A percentile compares a stretch with the other conserved stretches of the same genome.
Conservation (phyloP, 2,888 invertebrate species). For the Pantelozetes paolii region DNA sequence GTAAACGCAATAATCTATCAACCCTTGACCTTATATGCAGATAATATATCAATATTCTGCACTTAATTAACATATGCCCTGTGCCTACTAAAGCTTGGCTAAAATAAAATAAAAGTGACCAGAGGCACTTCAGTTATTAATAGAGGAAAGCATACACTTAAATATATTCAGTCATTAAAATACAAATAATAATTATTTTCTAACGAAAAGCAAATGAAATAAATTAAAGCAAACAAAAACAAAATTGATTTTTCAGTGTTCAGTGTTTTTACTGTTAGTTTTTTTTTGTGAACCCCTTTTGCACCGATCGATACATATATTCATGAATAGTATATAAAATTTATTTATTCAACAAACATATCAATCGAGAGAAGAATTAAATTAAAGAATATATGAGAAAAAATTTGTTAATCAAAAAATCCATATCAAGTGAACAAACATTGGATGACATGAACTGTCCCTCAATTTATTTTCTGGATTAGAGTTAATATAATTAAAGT, state of each 20-base stretch:
- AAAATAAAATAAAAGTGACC: no score
- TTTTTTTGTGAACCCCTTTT: no score
- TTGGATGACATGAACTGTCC: neutral
- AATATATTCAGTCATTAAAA: no score
- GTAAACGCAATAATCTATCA: neutral
- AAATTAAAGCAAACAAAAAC: neutral
- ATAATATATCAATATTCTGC: neutral
- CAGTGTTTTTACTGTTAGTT: neutral
- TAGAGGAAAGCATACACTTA: no score
- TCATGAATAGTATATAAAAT: neutral
- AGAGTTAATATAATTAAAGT: slow-evolving; percentile 2
- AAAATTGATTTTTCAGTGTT: neutral
- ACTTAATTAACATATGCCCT: neutral
- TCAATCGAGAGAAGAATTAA: neutral
- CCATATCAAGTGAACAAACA: neutral
- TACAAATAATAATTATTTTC: no score
- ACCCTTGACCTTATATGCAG: neutral
- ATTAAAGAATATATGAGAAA: neutral
- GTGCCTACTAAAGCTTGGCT: no score
- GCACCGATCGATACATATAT: neutral
- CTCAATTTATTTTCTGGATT: neutral
- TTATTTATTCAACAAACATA: neutral
- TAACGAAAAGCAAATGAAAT: neutral
- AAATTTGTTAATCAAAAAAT: neutral
- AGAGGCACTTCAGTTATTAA: no score